Evolutionary conservation across 2,797 vertebrate genomes (phyloP).

Genomic region (Sparus aurata): DNA sequence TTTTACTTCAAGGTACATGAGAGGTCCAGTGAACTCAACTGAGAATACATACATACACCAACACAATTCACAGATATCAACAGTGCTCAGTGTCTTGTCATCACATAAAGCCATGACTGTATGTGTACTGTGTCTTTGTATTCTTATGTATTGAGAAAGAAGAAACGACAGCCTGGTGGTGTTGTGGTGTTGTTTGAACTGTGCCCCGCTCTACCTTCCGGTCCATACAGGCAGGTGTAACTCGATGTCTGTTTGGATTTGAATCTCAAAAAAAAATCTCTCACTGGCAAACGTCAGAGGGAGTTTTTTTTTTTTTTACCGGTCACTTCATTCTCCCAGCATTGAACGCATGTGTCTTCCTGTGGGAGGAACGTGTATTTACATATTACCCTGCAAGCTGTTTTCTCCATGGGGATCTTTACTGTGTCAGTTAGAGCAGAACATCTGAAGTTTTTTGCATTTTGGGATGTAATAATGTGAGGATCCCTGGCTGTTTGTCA

Average conservation of each 20-base stretch:
- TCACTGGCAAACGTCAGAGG: slow-evolving; percentile 23
- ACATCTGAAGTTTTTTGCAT: not conserved
- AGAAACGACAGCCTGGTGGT: not conserved
- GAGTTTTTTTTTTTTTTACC: slow-evolving; percentile 4
- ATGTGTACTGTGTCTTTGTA: slow-evolving; percentile 12
- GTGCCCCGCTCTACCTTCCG: slow-evolving; percentile 14
- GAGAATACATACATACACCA: not conserved
- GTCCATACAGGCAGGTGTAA: slow-evolving; percentile 61
- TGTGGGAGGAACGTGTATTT: slow-evolving; percentile 1
- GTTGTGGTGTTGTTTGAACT: slow-evolving; percentile 51
- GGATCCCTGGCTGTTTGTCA: slow-evolving; percentile 24
- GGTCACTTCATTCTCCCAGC: not conserved
- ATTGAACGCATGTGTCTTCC: not conserved
- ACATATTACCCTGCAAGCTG: not conserved
- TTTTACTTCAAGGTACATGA: not conserved
- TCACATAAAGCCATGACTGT: not conserved
- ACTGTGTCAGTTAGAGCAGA: not conserved
- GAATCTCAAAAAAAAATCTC: slow-evolving; percentile 54
- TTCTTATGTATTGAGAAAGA: not conserved
- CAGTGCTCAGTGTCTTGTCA: not conserved
- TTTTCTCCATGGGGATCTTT: slow-evolving; percentile 10
- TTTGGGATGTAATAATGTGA: not conserved
- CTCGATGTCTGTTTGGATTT: slow-evolving; percentile 72
- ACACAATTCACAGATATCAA: not conserved
- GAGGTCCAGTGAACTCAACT: not conserved